These are phyloP conservation scores for Cyprinodon tularosa DNA, from an alignment of 2,113 vertebrate species.

Conservation along the genomic window DNA sequence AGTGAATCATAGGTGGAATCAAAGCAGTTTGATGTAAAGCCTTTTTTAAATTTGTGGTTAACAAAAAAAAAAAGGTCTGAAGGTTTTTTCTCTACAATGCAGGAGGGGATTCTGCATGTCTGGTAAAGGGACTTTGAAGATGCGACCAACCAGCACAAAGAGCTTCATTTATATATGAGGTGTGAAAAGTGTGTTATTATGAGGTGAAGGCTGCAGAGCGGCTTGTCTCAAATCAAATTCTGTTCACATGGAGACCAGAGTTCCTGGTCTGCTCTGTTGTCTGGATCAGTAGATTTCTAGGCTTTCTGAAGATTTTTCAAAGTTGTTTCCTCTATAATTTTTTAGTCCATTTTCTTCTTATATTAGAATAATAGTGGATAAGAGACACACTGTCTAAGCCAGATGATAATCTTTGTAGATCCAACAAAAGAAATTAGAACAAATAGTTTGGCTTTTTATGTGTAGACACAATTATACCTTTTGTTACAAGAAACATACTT, in stretches of 20 bases:
- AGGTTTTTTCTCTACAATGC: not conserved
- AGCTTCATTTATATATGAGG: conserved; percentile 21
- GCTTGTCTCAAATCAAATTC: conserved; percentile 17
- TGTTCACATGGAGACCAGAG: conserved; percentile 57
- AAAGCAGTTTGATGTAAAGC: not conserved
- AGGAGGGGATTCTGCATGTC: conserved; percentile 12
- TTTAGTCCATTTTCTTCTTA: not conserved
- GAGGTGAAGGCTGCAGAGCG: conserved; percentile 14
- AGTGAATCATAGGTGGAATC: not conserved
- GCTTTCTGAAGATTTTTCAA: not conserved
- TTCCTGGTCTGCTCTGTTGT: conserved; percentile 7
- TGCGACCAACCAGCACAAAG: conserved; percentile 9
- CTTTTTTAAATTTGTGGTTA: conserved; percentile 2
- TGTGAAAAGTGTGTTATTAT: conserved; percentile 41
- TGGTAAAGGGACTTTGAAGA: not conserved
- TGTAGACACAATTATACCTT: not conserved
- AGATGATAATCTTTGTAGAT: not conserved
- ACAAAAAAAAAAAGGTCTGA: not conserved
- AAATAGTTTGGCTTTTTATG: not conserved
- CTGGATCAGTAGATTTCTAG: not conserved
- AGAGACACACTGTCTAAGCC: not conserved
- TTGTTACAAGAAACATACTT: not conserved
- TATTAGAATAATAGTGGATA: not conserved
- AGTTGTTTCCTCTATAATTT: not conserved
- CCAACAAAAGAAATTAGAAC: not conserved